A percentile compares a stretch with the other conserved stretches of the same genome.
These are phyloP conservation scores for Phymanthus crucifer DNA, from an alignment of 92 coral and sea anemone genomes.

Conservation along the genomic window DNA sequence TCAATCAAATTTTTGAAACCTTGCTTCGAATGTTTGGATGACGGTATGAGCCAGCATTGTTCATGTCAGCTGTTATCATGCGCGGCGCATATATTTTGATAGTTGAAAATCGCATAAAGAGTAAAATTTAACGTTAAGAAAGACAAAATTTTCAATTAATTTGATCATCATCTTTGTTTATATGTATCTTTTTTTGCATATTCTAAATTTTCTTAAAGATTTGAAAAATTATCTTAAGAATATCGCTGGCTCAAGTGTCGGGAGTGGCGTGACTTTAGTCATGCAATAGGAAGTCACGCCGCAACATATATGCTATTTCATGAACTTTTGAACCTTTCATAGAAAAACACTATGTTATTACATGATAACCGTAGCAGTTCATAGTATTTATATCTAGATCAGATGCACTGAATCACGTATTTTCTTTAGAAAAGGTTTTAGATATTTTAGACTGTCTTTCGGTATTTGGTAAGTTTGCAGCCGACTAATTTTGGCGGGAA, in stretches of 20 bases:
- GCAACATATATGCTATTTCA: neutral
- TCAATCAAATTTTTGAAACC: neutral
- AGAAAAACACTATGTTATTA: neutral
- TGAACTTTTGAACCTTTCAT: neutral
- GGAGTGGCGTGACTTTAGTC: neutral
- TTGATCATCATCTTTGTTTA: too few relatives aligned
- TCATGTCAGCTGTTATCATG: constrained; percentile 30
- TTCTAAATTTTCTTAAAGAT: too few relatives aligned
- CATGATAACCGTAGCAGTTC: neutral
- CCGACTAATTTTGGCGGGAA: neutral
- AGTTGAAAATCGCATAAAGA: too few relatives aligned
- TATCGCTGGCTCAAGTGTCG: neutral
- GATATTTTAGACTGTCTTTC: neutral
- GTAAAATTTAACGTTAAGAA: too few relatives aligned
- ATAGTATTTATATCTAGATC: neutral
- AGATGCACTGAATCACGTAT: neutral
- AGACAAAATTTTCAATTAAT: too few relatives aligned
- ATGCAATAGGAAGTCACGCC: neutral
- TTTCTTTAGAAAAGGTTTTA: neutral
- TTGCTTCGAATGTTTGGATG: neutral
- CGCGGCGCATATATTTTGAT: constrained; percentile 14
- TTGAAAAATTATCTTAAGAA: too few relatives aligned
- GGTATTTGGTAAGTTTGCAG: neutral
- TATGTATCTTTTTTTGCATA: neutral
- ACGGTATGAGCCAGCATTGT: constrained; percentile 11